Base-by-base conservation (phyloP, 2,888 invertebrate species). In the Acanthococcus lagerstroemiae region DNA sequence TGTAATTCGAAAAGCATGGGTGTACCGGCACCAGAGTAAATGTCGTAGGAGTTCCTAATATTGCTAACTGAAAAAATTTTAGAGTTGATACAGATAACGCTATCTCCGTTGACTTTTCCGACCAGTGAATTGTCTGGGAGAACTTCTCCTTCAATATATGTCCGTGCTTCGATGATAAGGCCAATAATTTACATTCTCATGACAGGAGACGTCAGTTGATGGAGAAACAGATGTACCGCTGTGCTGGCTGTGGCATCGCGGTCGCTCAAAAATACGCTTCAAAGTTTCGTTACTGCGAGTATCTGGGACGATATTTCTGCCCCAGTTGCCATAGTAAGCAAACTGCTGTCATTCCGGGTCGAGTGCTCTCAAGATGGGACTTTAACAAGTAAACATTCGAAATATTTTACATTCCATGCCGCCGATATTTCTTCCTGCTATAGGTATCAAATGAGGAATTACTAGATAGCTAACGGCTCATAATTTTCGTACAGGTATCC, bases 321-420 rank as follows among this genome's bases (percentile, higher is more conserved):
- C 88, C 89, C 12, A 88, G 88, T 54, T 92, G 92, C 74, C 91
- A 92, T 76, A 84, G 84, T 24, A 87, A 88, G 76, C 84, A 87
- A 74, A 80, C 85, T 67, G 81, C 86, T 4, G 77, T 84, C 69
- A 87, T 90, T 72, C 86, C 86, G 9, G 84, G 84, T 4, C 79
- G 82, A 74, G 81, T 86, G 68, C 75, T 86, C 60, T 78, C 80
- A 46, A 83, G 83, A 73, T 84, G 84, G 84, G 82, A 84, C 74
- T 84, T 84, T 69, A 79, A 76, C 44, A 79, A 81, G 82, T 82
- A 74, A 69, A 68, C 69, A 68, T 55, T 46, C 26, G 45, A 55
- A 25, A 63, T 21, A 17, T 22, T 55, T 68, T 54, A 19, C n/a
- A n/a, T n/a, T n/a, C n/a, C n/a, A n/a, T n/a, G n/a, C n/a, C n/a